Evolutionary conservation across 2,888 invertebrate species (phyloP).

Genomic region (Sialis lutaria): DNA sequence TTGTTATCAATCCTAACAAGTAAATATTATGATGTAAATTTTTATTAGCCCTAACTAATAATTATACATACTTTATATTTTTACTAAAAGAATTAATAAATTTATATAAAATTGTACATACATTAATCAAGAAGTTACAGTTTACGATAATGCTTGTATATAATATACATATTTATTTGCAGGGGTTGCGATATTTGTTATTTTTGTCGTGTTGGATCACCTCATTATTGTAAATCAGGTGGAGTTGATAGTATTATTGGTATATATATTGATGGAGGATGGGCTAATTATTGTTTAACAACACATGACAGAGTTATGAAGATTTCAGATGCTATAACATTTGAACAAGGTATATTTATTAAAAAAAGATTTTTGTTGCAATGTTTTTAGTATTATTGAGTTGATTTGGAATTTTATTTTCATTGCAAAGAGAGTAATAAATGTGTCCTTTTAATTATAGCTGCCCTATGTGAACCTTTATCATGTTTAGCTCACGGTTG

Average conservation of each 20-base stretch:
- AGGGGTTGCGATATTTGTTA: conserved; percentile 41
- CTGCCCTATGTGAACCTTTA: conserved; percentile 47
- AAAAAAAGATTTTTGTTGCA: conserved; percentile 1
- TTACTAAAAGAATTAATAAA: no score
- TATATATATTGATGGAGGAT: conserved; percentile 46
- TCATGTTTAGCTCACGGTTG: conserved; percentile 54
- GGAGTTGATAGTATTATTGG: conserved; percentile 47
- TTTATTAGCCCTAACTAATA: no score
- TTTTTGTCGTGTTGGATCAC: conserved; percentile 40
- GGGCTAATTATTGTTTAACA: conserved; percentile 44
- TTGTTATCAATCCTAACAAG: conserved; percentile 43
- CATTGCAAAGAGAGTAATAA: not conserved
- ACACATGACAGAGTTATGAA: conserved; percentile 42
- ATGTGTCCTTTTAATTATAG: conserved; percentile 21
- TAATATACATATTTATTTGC: not conserved
- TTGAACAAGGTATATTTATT: conserved; percentile 33
- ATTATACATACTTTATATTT: no score
- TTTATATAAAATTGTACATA: no score
- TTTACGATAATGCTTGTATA: not conserved
- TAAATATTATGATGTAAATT: conserved; percentile 13
- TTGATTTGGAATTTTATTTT: not conserved
- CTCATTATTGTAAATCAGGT: conserved; percentile 42
- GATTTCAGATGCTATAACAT: conserved; percentile 34
- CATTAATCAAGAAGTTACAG: no score
- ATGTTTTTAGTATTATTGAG: not conserved